Conservation (phyloP, 2,113 vertebrate genomes). For the Tangachromis dhanisi region DNA sequence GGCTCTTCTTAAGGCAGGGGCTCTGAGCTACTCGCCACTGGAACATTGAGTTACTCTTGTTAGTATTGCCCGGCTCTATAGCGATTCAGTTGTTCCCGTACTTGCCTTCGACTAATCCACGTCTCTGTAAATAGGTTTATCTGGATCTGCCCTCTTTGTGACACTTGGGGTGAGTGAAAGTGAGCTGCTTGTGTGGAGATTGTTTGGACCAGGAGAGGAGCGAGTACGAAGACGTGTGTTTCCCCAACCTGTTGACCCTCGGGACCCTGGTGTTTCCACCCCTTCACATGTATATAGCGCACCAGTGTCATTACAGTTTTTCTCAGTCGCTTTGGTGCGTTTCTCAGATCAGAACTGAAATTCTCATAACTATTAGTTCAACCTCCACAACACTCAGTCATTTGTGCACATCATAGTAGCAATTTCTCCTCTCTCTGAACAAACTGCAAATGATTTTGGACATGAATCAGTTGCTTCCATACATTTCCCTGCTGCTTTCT, state of each 20-base stretch:
- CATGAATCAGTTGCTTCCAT: too few relatives aligned
- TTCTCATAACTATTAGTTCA: too few relatives aligned
- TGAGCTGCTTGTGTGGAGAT: not conserved
- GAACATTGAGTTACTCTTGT: not conserved
- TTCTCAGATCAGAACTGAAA: too few relatives aligned
- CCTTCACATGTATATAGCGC: not conserved
- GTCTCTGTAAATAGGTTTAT: not conserved
- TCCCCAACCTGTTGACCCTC: not conserved
- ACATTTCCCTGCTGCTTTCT: too few relatives aligned
- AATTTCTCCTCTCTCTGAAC: too few relatives aligned
- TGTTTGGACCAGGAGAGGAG: not conserved
- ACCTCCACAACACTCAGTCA: too few relatives aligned
- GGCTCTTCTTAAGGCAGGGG: not conserved
- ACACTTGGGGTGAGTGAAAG: not conserved
- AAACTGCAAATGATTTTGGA: too few relatives aligned
- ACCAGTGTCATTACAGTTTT: not conserved
- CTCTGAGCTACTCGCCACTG: accelerated
- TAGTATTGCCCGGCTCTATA: not conserved
- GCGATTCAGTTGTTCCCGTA: not conserved
- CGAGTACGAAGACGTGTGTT: not conserved
- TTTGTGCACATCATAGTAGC: too few relatives aligned
- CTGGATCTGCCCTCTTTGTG: not conserved
- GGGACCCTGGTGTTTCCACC: not conserved
- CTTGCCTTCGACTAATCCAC: not conserved
- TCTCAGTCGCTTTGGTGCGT: too few relatives aligned